Evolutionary conservation across 1,140 invertebrate species (phyloP), one percentile per base, ranked within the genome.

Genomic region (Contarinia nasturtii): DNA sequence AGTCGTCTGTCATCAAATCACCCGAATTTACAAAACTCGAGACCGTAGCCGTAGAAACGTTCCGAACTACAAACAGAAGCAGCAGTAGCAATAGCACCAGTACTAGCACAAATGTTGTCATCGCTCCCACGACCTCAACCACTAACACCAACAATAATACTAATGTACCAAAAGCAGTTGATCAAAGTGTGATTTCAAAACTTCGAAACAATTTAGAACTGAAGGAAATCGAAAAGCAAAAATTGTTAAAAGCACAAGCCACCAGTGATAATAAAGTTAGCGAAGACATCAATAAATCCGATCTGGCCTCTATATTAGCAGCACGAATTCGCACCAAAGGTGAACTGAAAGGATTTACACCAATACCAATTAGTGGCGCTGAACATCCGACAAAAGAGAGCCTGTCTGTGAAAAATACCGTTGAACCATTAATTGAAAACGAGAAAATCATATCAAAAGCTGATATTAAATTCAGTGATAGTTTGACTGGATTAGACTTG

Each of bases 291-390:
- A 12, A n/a, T 14, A 49, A 49, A 34, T n/a, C n/a, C 7, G 43
- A 49, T 37, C 33, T 45, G 20, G 71, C 73, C 36, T 70, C 71
- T 18, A 67, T 73, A 43, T 60, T 82, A 42, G 72, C 77, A 10
- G 78, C 82, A 11, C 71, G 83, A 54, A 85, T 86, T 52, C 68
- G 82, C 44, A 87, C 83, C 2, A 86, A 86, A 65, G 83, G 79
- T 2, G 83, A 87, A 65, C 61, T 85, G 17, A 87, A 86, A 64
- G 81, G 80, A 57, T 75, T 73, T 55, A 54, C 66, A 42, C 53
- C 54, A 27, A 49, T 47, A 7, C 43, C 36, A 50, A 45, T 47
- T 49, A n/a, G 3, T 15, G 46, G 2, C 8, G 27, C 46, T 5
- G 11, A 19, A 14, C 3, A 14, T 4, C 5, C 33, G 12, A 14